Conservation (phyloP, 2,888 invertebrate species). For the Rotaria magnacalcarata region DNA sequence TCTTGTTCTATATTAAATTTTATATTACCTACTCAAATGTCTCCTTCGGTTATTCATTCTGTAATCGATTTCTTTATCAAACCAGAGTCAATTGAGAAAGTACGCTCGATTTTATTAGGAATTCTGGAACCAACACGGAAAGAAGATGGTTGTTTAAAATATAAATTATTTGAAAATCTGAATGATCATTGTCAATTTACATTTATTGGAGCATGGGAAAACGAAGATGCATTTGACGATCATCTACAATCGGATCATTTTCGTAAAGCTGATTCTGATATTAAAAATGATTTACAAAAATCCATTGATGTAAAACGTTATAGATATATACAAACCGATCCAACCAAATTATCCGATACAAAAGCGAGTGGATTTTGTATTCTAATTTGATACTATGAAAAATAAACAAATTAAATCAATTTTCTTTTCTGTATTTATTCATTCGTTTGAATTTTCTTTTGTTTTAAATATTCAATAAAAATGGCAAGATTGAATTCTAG, state of each 20-base stretch:
- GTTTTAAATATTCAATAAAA: too few relatives aligned
- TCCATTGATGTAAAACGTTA: neutral
- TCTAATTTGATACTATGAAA: neutral
- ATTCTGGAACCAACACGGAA: neutral
- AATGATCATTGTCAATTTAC: neutral
- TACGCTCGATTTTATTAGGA: neutral
- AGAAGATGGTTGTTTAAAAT: conserved; percentile 31
- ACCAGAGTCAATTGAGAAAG: neutral
- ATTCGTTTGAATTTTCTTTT: too few relatives aligned
- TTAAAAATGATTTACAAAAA: neutral
- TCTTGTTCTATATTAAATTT: too few relatives aligned
- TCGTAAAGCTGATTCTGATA: neutral
- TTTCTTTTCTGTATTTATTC: neutral
- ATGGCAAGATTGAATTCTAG: too few relatives aligned
- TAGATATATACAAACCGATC: conserved; percentile 4
- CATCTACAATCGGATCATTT: neutral
- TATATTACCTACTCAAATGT: neutral
- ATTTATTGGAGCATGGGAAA: neutral
- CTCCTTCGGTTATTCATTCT: neutral
- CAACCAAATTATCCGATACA: neutral
- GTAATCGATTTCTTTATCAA: neutral
- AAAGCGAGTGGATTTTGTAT: neutral
- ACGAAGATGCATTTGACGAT: neutral
- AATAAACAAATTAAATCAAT: neutral
- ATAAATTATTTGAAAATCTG: conserved; percentile 23